phyloP scores from a whole-genome alignment of 2,888 invertebrate species.

The Caenorhabditis panamensis region DNA sequence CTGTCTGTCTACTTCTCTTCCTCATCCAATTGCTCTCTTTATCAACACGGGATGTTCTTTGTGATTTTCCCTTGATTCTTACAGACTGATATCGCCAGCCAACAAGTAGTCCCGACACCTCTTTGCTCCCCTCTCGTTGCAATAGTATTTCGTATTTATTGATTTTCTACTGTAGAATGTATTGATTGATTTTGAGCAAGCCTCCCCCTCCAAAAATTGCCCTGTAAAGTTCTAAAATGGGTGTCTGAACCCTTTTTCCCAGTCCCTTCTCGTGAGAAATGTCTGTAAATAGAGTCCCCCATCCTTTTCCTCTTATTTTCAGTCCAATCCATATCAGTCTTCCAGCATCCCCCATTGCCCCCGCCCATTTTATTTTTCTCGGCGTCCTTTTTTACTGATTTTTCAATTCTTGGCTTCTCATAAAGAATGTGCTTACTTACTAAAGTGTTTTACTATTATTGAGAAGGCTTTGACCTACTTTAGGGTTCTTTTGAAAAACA shows the following conservation, averaged over 20 bases:
- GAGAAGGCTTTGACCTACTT: constrained; percentile 20
- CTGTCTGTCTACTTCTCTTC: constrained; percentile 12
- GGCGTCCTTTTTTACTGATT: neutral
- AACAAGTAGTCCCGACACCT: constrained; percentile 5
- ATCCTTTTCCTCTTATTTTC: neutral
- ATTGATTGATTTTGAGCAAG: constrained; percentile 33
- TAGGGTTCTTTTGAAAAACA: constrained; percentile 16
- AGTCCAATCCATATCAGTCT: constrained; percentile 32
- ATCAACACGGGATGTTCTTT: no score
- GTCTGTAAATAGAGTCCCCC: constrained; percentile 26
- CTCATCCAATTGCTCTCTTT: neutral
- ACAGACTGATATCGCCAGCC: constrained; percentile 40
- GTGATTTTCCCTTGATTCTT: constrained; percentile 4
- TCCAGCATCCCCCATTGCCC: neutral
- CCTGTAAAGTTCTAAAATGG: no score
- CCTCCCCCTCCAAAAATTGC: neutral
- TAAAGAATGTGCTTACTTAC: constrained; percentile 18
- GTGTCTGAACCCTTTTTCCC: no score
- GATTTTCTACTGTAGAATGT: constrained; percentile 14
- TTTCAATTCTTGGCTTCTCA: constrained; percentile 27
- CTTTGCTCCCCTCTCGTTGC: neutral
- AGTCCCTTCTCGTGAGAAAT: constrained; percentile 5
- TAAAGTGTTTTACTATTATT: neutral
- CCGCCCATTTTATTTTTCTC: neutral
- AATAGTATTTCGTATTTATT: neutral